Evolutionary conservation across 2,888 invertebrate species (phyloP), one percentile per base, ranked within the genome.

Genomic region (Strigamia transsilvanica): DNA sequence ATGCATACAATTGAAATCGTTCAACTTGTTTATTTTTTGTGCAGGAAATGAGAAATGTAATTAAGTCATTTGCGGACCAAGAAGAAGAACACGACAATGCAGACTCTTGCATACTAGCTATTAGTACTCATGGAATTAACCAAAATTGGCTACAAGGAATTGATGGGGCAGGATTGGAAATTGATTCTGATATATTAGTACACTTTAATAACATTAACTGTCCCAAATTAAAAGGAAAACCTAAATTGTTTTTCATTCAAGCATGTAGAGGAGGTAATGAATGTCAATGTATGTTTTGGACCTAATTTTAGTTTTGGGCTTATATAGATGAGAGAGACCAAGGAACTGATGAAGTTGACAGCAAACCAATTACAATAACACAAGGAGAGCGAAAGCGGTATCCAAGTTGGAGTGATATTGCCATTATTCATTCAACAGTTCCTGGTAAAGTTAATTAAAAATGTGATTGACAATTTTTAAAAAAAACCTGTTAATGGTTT

Each of bases 401-500:
- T 2, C 85, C 85, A 79, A 84, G 86, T 38, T 85, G 87, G 86
- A 90, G 91, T 15, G 92, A 93, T 87, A 90, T 92, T 83, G 88
- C 93, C 46, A 90, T 93, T 84, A 92, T 92, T 79, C 91, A 91
- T 88, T 92, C 92, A 80, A 92, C 92, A 3, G 87, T 92, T 73
- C 90, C 91, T 82, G 92, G 91, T 90, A 85, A 84, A 27, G 27
- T 27, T 27, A 27, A 27, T 27, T 27, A 27, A 27, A 27, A 27
- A 27, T 27, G 73, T 82, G 23, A 66, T 23, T 81, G 15, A 80
- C n/a, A 32, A 34, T 15, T 18, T 61, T 78, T 27, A 13, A 46
- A 13, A 15, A 46, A 18, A 34, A 32, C 27, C 80, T 38, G 82
- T 42, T 56, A 82, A 13, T 79, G 7, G 21, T 82, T 66, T 42